Evolutionary conservation across 2,797 vertebrate species (phyloP).

Genomic region (Sternarchorhynchus goeldii): DNA sequence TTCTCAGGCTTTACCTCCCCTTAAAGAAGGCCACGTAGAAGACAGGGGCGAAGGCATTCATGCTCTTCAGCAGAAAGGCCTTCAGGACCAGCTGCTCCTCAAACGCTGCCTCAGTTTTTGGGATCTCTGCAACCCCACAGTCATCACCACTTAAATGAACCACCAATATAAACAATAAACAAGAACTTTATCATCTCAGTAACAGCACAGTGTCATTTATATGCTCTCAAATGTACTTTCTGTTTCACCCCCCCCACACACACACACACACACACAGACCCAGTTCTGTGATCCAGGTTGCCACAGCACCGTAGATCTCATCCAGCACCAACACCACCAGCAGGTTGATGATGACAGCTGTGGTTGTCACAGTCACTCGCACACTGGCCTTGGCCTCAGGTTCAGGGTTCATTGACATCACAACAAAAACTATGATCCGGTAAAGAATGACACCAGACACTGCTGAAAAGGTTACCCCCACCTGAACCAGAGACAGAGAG

Average conservation of each 20-base stretch:
- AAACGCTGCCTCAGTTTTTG: slow-evolving; percentile 92
- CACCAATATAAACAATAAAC: too few species aligned
- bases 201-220: not conserved
- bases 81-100: slow-evolving; percentile 95
- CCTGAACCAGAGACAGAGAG: slow-evolving; percentile 69
- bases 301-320: slow-evolving; percentile 93
- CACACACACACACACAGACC: slow-evolving; percentile 71
- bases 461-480: slow-evolving; percentile 88
- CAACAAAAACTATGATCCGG: slow-evolving; percentile 88
- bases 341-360: slow-evolving; percentile 95
- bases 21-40: slow-evolving; percentile 99
- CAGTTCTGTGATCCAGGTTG: slow-evolving; percentile 95
- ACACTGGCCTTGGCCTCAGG: slow-evolving; percentile 85
- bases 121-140: slow-evolving; percentile 80
- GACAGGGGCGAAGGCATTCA: slow-evolving; percentile 96
- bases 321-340: slow-evolving; percentile 93
- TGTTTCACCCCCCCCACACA: not conserved
- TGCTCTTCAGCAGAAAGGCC: slow-evolving; percentile 95
- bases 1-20: slow-evolving; percentile 83
- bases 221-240: not conserved
- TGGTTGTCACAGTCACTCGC: slow-evolving; percentile 91
- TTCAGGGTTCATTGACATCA: slow-evolving; percentile 88
- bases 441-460: slow-evolving; percentile 94
- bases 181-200: not conserved
- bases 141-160: not conserved